phyloP scores from a whole-genome alignment of 2,797 vertebrate species.

The Ciconia nigra region DNA sequence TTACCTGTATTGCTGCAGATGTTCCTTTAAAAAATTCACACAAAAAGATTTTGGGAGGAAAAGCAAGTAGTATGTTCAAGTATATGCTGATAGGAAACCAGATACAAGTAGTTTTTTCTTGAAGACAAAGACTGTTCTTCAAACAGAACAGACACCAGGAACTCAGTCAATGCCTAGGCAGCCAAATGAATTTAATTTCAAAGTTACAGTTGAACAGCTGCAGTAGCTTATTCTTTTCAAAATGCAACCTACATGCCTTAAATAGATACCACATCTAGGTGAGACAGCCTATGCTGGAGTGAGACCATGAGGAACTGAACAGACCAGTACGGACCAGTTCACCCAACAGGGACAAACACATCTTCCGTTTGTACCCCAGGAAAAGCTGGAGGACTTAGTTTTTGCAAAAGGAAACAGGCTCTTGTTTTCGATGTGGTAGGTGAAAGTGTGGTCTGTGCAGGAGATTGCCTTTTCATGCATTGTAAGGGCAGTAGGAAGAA shows the following conservation, averaged over 20 bases:
- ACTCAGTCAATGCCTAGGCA: neutral
- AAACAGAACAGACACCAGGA: neutral
- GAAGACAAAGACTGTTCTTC: neutral
- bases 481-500: neutral
- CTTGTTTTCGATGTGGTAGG: neutral
- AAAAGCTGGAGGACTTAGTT: neutral
- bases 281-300: neutral
- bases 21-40: neutral
- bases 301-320: neutral
- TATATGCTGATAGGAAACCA: neutral
- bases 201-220: neutral
- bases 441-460: neutral
- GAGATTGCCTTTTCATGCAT: neutral
- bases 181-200: neutral
- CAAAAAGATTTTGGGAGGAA: neutral
- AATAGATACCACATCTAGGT: neutral
- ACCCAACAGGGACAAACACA: neutral
- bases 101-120: neutral
- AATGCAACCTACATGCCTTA: neutral
- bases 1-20: neutral
- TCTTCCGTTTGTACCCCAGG: neutral
- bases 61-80: neutral
- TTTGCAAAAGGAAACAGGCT: neutral
- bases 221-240: neutral
- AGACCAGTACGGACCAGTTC: neutral